phyloP scores from a whole-genome alignment of 2,888 invertebrate genomes.

The Leptothorax acervorum region DNA sequence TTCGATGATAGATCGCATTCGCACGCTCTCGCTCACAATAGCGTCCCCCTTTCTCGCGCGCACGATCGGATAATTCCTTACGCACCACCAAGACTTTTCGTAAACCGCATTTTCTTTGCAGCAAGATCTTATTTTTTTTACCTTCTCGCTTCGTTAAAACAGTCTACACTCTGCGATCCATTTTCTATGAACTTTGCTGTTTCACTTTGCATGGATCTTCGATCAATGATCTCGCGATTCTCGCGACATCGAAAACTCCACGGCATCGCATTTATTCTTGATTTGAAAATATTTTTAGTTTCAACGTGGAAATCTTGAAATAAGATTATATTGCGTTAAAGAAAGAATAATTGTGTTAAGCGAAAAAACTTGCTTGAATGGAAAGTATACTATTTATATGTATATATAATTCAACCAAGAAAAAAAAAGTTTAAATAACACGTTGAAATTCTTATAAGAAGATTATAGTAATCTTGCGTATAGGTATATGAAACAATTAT shows the following conservation, averaged over 20 bases:
- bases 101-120: neutral
- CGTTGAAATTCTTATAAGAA: too few species aligned
- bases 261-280: neutral
- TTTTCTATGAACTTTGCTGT: neutral
- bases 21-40: constrained; percentile 33
- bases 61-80: constrained; percentile 2
- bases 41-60: constrained; percentile 3
- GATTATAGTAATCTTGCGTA: too few species aligned
- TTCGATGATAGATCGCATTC: constrained; percentile 28
- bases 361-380: too few species aligned
- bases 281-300: too few species aligned
- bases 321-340: too few species aligned
- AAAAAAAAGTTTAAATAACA: too few species aligned
- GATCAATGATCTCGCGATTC: neutral
- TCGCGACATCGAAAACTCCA: neutral
- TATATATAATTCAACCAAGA: too few species aligned
- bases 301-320: too few species aligned
- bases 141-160: neutral
- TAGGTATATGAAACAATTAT: too few species aligned
- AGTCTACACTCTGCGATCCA: neutral
- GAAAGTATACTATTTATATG: too few species aligned
- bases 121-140: neutral
- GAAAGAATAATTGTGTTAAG: too few species aligned
- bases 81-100: neutral
- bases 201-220: constrained; percentile 5